Percentiles rank a stretch among this genome's conserved stretches.
phyloP scores from a whole-genome alignment of 2,888 invertebrate genomes.

The Sylvicola fuscatus region DNA sequence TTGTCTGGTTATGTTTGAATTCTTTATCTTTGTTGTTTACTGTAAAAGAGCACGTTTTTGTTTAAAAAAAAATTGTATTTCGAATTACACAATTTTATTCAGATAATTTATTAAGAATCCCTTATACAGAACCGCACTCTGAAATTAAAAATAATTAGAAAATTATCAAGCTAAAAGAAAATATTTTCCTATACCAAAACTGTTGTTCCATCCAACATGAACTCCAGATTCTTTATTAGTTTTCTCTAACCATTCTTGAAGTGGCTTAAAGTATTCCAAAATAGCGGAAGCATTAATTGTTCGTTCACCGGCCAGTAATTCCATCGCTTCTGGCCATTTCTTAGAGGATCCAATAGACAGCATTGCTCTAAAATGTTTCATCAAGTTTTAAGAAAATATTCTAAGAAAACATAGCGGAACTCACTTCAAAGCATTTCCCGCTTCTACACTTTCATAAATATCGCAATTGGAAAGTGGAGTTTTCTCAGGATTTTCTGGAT shows the following conservation, averaged over 20 bases:
- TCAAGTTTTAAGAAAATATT: background rate
- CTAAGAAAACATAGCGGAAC: conserved; percentile 10
- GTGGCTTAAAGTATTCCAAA: conserved; percentile 60
- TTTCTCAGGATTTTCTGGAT: conserved; percentile 33
- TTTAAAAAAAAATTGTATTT: no score
- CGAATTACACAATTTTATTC: no score
- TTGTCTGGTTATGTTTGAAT: no score
- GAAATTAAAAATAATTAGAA: no score
- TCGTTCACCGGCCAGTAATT: conserved; percentile 53
- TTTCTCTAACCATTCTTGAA: conserved; percentile 49
- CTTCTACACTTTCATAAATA: conserved; percentile 57
- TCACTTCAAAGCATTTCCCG: conserved; percentile 50
- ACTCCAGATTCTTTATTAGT: conserved; percentile 51
- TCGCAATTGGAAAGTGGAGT: conserved; percentile 69
- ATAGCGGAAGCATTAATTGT: conserved; percentile 56
- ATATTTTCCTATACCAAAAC: no score
- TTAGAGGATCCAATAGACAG: conserved; percentile 48
- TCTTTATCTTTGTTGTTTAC: no score
- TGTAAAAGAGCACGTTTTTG: no score
- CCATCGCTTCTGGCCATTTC: conserved; percentile 74
- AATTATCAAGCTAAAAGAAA: no score
- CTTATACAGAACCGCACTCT: no score
- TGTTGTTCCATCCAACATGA: conserved; percentile 33
- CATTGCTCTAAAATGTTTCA: conserved; percentile 34
- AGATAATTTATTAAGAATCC: no score